A percentile compares a stretch with the other conserved stretches of the same genome.
These are phyloP conservation scores for Drosophila prostipennis DNA, from an alignment of 2,888 invertebrate genomes.

Conservation along the genomic window DNA sequence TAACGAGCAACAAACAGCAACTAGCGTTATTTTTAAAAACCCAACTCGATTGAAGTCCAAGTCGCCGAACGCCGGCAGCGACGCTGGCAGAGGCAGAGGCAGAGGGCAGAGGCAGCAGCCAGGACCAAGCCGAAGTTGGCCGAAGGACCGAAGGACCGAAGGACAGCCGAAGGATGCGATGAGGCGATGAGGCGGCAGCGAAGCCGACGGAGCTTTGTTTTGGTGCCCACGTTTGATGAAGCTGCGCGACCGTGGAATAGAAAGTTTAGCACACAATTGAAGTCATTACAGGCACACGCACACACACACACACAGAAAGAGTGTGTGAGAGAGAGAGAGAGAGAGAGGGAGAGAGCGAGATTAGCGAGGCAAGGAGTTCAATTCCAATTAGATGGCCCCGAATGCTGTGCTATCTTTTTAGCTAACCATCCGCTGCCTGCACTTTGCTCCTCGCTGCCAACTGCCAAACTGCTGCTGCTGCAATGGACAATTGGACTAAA, in stretches of 20 bases:
- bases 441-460: background rate
- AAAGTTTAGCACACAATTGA: constrained; percentile 79
- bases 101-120: constrained; percentile 26
- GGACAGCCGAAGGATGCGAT: constrained; percentile 29
- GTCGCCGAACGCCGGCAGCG: constrained; percentile 31
- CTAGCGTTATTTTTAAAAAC: constrained; percentile 81
- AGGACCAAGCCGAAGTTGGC: constrained; percentile 11
- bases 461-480: background rate
- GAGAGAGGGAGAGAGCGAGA: background rate
- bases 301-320: background rate
- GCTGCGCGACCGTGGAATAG: constrained; percentile 59
- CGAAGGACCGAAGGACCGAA: constrained; percentile 31
- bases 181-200: constrained; percentile 32
- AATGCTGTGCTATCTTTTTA: constrained; percentile 7
- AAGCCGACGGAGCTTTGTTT: constrained; percentile 44
- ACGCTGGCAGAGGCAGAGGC: constrained; percentile 32
- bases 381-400: constrained; percentile 6
- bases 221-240: constrained; percentile 34
- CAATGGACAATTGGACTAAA: background rate
- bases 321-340: too few relatives aligned
- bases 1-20: constrained; percentile 83
- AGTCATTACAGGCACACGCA: constrained; percentile 53
- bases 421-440: constrained; percentile 4
- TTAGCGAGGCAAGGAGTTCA: background rate
- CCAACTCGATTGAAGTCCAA: constrained; percentile 78